Base-by-base conservation (phyloP, 1,140 invertebrate species). In the Listronotus oregonensis region DNA sequence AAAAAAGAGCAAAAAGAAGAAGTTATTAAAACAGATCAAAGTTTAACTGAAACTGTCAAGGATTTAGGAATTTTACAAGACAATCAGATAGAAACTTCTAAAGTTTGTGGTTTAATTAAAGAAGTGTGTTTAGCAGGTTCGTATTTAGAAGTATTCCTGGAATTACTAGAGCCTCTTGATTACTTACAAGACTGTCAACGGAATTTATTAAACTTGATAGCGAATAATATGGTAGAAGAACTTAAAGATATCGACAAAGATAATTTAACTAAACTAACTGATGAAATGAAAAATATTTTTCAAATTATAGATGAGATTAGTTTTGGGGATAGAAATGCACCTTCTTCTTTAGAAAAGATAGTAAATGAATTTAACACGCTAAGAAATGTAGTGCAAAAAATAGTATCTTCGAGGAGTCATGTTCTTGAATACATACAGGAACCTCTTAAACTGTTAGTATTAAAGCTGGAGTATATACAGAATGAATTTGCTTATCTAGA, bases 361-460 rank as follows among this genome's bases (percentile, higher is more conserved):
- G 11, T n/a, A 2, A 32, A 7, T 40, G 37, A 39, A 4, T 7
- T 17, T 7, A 49, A 46, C 17, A 17, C 5, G 7, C 17, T 49
- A 8, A 18, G 49, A 17, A 51, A 47, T 9, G 31, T 31, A 12
- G n/a, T 27, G 0, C 10, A 34, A 32, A 31, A 12, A 31, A 21
- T 18, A 31, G 12, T 51, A 31, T 15, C 37, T 14, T 54, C 21
- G 27, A 6, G 5, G 4, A 61, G 47, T 42, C 34, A 14, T 1
- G 34, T 56, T 40, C 12, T 69, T 11, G 62, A 72, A 42, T 68
- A 67, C 40, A 55, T 71, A 37, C 40, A 63, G 32, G 71, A 72
- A 63, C 64, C 71, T 32, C 17, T 70, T 21, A 72, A 72, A 61
- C 47, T 72, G 12, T 50, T 72, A 6, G 12, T 43, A 39, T 15